These are phyloP conservation scores for Diloba caeruleocephala DNA, from an alignment of 2,888 invertebrate genomes.

Conservation along the genomic window DNA sequence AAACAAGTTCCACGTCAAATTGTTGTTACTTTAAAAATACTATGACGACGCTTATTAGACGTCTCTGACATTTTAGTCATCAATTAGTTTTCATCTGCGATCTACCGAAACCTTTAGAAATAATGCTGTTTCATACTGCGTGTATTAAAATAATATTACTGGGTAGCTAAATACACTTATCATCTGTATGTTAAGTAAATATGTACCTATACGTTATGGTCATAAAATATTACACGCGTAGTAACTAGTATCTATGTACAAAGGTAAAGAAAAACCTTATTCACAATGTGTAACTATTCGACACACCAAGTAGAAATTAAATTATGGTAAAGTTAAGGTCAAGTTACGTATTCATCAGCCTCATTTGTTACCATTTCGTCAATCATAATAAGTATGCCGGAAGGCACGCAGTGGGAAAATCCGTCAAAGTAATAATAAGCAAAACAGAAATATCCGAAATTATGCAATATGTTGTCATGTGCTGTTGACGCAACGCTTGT, in stretches of 20 bases:
- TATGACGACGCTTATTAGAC: slow-evolving; percentile 26
- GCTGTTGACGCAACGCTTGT: slow-evolving; percentile 84
- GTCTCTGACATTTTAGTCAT: slow-evolving; percentile 46
- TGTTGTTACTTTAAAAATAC: slow-evolving; percentile 11
- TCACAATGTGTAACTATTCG: slow-evolving; percentile 7
- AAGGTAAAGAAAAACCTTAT: slow-evolving; percentile 8
- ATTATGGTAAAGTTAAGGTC: slow-evolving; percentile 40
- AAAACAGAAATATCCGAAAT: slow-evolving; percentile 53
- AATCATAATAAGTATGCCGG: slow-evolving; percentile 44
- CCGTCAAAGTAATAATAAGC: slow-evolving; percentile 45
- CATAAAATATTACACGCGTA: slow-evolving; percentile 31
- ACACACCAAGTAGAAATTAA: slow-evolving; percentile 28
- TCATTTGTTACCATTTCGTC: slow-evolving; percentile 51
- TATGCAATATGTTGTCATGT: slow-evolving; percentile 81
- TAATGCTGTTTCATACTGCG: slow-evolving; percentile 27
- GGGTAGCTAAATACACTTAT: slow-evolving; percentile 24
- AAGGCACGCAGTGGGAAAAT: slow-evolving; percentile 47
- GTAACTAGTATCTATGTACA: slow-evolving; percentile 10
- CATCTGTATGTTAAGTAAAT: slow-evolving; percentile 38
- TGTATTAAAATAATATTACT: slow-evolving; percentile 11
- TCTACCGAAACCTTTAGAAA: slow-evolving; percentile 24
- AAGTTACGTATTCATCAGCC: slow-evolving; percentile 41
- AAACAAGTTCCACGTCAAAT: slow-evolving; percentile 15
- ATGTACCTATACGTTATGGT: slow-evolving; percentile 16
- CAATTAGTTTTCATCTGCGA: slow-evolving; percentile 25